phyloP scores from a whole-genome alignment of 2,888 invertebrate species.

The Seira musarum region DNA sequence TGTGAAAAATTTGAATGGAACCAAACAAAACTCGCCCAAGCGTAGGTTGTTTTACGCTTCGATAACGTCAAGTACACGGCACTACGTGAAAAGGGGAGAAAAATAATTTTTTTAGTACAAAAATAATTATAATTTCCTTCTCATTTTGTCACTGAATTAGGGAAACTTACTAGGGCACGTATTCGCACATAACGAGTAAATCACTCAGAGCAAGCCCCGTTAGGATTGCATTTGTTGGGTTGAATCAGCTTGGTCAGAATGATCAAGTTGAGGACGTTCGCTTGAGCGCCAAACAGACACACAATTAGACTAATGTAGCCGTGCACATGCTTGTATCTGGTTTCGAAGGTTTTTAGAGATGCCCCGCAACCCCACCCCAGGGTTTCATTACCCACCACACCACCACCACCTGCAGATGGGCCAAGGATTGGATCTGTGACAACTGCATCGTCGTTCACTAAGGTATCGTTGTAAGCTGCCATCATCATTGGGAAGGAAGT shows the following conservation, averaged over 20 bases:
- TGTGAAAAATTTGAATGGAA: conserved; percentile 94
- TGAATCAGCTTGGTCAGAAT: conserved; percentile 89
- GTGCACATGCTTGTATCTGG: conserved; percentile 82
- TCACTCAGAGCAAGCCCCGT: conserved; percentile 93
- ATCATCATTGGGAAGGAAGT: not conserved
- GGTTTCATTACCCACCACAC: too few relatives aligned
- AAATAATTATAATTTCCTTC: too few relatives aligned
- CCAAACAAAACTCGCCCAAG: conserved; percentile 87
- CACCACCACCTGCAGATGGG: conserved; percentile 8
- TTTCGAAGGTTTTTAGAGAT: conserved; percentile 78
- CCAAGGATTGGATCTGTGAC: not conserved
- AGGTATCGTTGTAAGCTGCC: conserved; percentile 26
- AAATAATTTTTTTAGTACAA: too few relatives aligned
- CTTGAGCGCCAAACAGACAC: conserved; percentile 90
- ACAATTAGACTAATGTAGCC: conserved; percentile 90
- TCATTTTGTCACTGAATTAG: too few relatives aligned
- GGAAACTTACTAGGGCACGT: conserved; percentile 96
- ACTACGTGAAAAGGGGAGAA: too few relatives aligned
- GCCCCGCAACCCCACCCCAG: conserved; percentile 74
- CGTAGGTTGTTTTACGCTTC: conserved; percentile 74
- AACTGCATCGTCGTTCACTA: not conserved
- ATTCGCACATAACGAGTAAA: conserved; percentile 94
- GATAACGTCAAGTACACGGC: conserved; percentile 81
- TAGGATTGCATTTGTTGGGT: conserved; percentile 92
- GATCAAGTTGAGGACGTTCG: conserved; percentile 92